Base-by-base conservation (phyloP, 1,140 invertebrate genomes). In the Pararge aegeria region DNA sequence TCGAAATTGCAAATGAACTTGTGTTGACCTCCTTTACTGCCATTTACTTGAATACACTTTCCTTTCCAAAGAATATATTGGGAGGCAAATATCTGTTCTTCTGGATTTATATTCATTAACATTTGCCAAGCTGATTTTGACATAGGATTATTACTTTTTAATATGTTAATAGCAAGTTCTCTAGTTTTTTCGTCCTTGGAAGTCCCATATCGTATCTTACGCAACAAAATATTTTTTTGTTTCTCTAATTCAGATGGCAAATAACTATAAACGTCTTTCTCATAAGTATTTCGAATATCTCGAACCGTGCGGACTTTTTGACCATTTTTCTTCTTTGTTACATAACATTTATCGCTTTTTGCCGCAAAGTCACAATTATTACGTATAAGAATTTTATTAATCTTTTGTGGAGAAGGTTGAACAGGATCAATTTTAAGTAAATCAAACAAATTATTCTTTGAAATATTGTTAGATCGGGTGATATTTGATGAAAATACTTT, bases 61-160 rank as follows among this genome's bases (percentile, higher is more conserved):
- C 80, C 76, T 66, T 89, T 81, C 71, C 72, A 89, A 50, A 83
- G 61, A 54, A 87, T 64, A 70, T 68, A 85, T 54, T 89, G 87
- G 18, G 56, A 65, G 19, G 77, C 13, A 74, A 81, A 55, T 37
- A 18, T 34, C 44, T 79, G 34, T 4, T 64, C 58, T 37, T 83
- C 68, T 15, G 82, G 82, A 64, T 89, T 89, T 20, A 89, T 61
- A 68, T 88, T 88, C 44, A 66, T 73, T 52, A 88, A 51, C 83
- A 89, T 89, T 69, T 86, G 79, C 87, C 87, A 89, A 5, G 78
- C 53, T 2, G 69, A 61, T 67, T 75, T 82, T 21, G 72, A 75
- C 29, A 85, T 66, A 44, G 87, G 83, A 16, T 53, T 63, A 44
- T 74, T 70, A 24, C 42, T 55, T 38, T 74, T 73, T 38, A 87